Evolutionary conservation across 1,140 invertebrate genomes (phyloP), one percentile per base, ranked within the genome.

Genomic region (Pantala flavescens): DNA sequence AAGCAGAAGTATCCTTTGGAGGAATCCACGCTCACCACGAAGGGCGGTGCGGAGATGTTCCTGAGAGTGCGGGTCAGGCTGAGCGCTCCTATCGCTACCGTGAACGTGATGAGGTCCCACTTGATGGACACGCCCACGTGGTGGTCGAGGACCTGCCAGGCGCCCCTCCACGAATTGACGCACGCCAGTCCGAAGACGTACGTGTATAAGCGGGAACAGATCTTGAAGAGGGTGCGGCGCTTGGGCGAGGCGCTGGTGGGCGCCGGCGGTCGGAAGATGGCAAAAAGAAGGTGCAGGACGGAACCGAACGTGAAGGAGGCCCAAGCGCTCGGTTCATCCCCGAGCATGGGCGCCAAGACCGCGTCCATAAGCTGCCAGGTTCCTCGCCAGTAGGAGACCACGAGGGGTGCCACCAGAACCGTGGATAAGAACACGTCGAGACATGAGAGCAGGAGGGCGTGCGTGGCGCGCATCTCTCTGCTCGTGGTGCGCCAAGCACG

Each of bases 371-470:
- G 85, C 70, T 88, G 86, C 92, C 92, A 95, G 36, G 91, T 92
- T 73, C 92, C 91, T 36, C 93, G 85, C 93, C 93, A 95, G 80
- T 94, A 95, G 71, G 88, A 87, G 11, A 95, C 91, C 0, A 94
- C 92, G 12, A 90, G 87, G 11, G 93, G 93, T 0, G 90, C 89
- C 9, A 93, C 87, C 14, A 95, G 84, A 0, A 87, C 79, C 71
- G 89, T 87, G 7, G 92, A 90, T 78, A 95, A 86, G 19, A 90
- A 78, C 16, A 86, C 85, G 81, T 95, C 93, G 70, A 93, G 81
- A 12, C 14, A 21, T 16, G 49, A 16, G 16, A 63, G 49, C 1
- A 63, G 12, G 49, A 63, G 49, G 3, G 49, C 16, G 49, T 19
- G n/a, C 49, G 14, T 3, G 49, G 49, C 49, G 49, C 14, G 49